Percentiles rank a stretch among this genome's conserved stretches.
These are phyloP conservation scores for Propsilocerus akamusi DNA, from an alignment of 1,140 invertebrate species.

Conservation along the genomic window DNA sequence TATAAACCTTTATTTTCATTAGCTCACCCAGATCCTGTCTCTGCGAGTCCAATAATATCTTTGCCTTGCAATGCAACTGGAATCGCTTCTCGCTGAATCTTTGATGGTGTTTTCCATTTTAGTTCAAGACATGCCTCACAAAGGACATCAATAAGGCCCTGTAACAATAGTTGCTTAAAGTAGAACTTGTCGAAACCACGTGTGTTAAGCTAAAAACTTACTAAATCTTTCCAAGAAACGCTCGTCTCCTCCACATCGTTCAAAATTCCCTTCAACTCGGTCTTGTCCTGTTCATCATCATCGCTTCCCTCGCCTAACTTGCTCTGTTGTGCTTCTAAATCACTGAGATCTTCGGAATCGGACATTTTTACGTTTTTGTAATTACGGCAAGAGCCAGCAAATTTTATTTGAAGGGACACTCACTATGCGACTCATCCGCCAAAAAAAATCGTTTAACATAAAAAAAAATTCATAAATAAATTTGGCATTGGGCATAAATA, in stretches of 20 bases:
- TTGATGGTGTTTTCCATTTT: constrained; percentile 86
- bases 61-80: constrained; percentile 79
- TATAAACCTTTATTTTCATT: no score
- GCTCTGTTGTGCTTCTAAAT: constrained; percentile 8
- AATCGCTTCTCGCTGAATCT: constrained; percentile 88
- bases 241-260: constrained; percentile 19
- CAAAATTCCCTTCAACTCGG: neutral
- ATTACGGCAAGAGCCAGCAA: no score
- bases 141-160: constrained; percentile 83
- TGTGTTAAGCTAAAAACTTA: constrained; percentile 16
- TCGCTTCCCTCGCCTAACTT: constrained; percentile 10
- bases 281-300: constrained; percentile 6
- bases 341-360: neutral
- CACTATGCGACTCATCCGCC: no score
- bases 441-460: no score
- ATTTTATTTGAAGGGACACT: no score
- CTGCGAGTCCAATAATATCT: constrained; percentile 67
- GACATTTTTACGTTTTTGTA: constrained; percentile 2
- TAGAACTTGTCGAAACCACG: constrained; percentile 6
- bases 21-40: neutral
- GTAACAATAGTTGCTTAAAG: constrained; percentile 1
- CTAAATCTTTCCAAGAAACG: constrained; percentile 39
- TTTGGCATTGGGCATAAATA: no score
- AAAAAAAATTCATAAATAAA: no score
- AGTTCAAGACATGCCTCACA: constrained; percentile 81